Conservation (phyloP, 2,888 invertebrate species). For the Tortrix viridana region DNA sequence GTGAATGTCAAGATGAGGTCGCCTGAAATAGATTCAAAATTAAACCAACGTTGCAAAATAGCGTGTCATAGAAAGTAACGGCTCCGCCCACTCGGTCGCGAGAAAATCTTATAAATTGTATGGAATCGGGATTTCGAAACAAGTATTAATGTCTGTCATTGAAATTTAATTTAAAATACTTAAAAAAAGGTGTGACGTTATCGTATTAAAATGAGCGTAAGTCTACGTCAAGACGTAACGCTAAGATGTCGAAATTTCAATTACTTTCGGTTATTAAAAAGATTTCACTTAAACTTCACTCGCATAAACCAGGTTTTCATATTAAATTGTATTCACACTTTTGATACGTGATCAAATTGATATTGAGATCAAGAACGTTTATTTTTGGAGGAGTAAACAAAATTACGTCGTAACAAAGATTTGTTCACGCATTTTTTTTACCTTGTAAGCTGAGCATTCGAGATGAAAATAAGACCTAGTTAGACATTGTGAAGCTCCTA, state of each 20-base stretch:
- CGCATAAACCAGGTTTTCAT: too few species aligned
- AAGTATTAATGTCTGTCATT: conserved; percentile 26
- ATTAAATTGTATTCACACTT: conserved; percentile 11
- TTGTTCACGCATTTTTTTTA: conserved; percentile 6
- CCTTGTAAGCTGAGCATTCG: conserved; percentile 6
- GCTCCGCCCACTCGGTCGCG: conserved; percentile 43
- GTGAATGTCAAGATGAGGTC: conserved; percentile 54
- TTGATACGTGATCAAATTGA: conserved; percentile 19
- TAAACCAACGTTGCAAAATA: conserved; percentile 63
- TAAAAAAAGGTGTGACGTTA: not conserved
- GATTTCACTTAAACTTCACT: too few species aligned
- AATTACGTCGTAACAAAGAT: conserved; percentile 13
- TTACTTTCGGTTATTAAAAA: too few species aligned
- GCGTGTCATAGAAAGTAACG: conserved; percentile 46
- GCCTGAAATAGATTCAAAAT: conserved; percentile 60
- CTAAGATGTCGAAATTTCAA: too few species aligned
- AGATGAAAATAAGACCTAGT: conserved; percentile 8
- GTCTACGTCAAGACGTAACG: not conserved
- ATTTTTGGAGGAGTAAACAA: conserved; percentile 28
- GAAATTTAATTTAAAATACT: not conserved
- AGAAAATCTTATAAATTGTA: conserved; percentile 51
- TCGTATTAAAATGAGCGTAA: not conserved
- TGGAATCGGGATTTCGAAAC: conserved; percentile 23
- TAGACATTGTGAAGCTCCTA: not conserved
- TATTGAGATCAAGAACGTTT: conserved; percentile 34